Conservation (phyloP, 2,797 vertebrate genomes). For the Okamejei kenojei region DNA sequence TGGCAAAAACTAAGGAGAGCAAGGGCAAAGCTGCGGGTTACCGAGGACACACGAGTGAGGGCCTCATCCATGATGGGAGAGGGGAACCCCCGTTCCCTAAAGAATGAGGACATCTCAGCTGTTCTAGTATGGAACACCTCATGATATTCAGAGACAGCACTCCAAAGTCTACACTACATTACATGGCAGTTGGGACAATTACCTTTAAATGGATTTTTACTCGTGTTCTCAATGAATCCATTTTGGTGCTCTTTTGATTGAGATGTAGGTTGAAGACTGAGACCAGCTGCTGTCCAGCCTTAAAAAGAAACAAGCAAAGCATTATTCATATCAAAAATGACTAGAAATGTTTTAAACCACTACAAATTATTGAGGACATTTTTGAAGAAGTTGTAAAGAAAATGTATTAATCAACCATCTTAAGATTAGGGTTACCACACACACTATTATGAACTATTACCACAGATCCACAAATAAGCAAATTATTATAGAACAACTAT, state of each 20-base stretch:
- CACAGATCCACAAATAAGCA: neutral
- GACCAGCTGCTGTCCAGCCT: slow-evolving; percentile 64
- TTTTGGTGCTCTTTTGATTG: slow-evolving; percentile 57
- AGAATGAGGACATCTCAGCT: too few relatives aligned
- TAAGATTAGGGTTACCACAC: neutral
- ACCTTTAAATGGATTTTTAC: slow-evolving; percentile 62
- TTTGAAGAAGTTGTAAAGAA: neutral
- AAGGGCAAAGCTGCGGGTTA: too few relatives aligned
- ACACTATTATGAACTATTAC: neutral
- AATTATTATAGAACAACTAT: neutral
- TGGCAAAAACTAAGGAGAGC: too few relatives aligned
- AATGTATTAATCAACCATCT: neutral
- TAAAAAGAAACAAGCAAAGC: slow-evolving; percentile 46
- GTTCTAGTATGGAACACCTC: too few relatives aligned
- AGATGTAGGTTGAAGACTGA: slow-evolving; percentile 49
- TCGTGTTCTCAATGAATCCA: slow-evolving; percentile 55
- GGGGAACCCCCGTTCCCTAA: too few relatives aligned
- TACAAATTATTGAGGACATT: neutral
- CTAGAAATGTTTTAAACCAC: neutral
- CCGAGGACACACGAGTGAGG: too few relatives aligned
- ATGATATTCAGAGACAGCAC: neutral
- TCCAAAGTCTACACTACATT: neutral
- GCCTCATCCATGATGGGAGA: too few relatives aligned
- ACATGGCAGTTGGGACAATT: slow-evolving; percentile 35
- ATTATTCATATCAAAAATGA: slow-evolving; percentile 21